Base-by-base conservation (phyloP, 2,113 vertebrate genomes). In the Anolis carolinensis region DNA sequence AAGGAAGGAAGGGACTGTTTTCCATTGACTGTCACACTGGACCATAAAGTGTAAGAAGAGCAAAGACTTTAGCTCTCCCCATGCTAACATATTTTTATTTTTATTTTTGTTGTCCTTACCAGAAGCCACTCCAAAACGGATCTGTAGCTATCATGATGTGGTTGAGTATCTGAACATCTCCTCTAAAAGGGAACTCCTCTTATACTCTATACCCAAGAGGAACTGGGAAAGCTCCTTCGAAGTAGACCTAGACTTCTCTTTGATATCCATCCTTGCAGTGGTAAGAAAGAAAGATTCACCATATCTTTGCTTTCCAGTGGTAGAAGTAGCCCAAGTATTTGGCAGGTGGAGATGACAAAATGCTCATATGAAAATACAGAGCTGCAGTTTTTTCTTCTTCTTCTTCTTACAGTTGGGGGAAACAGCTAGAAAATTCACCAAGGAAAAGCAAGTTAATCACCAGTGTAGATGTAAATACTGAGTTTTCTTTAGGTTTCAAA, bases 101-200 rank as follows among this genome's bases (percentile, higher is more conserved):
- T 50, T 34, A 48, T 36, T 83, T 79, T 48, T 72, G 72, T 70
- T 77, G 72, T 84, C 48, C 72, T 68, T 25, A 75, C 87, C 88
- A 81, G 93, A 84, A 80, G 82, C 80, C 84, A 86, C 76, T 70
- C 89, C 82, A 0, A 77, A 83, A 14, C 62, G 89, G n/a, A n/a
- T 87, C 87, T 98, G 97, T 89, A 96, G 95, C 4, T 97, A 97
- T 74, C 71, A 87, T 1, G 32, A 87, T 27, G 90, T 98, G 1
- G 84, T 93, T 0, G 79, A 93, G 2, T 63, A 97, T 78, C 85
- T 97, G 11, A 95, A 96, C 9, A 2, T 97, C 25, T 95, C 94
- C 2, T 74, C 88, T 2, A 39, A 76, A 0, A 55, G 93, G n/a
- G 59, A 90, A 4, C n/a, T 90, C n/a, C 90, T 96, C 0, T 0